phyloP scores from a whole-genome alignment of 2,113 vertebrate species.

The Thomomys bottae region DNA sequence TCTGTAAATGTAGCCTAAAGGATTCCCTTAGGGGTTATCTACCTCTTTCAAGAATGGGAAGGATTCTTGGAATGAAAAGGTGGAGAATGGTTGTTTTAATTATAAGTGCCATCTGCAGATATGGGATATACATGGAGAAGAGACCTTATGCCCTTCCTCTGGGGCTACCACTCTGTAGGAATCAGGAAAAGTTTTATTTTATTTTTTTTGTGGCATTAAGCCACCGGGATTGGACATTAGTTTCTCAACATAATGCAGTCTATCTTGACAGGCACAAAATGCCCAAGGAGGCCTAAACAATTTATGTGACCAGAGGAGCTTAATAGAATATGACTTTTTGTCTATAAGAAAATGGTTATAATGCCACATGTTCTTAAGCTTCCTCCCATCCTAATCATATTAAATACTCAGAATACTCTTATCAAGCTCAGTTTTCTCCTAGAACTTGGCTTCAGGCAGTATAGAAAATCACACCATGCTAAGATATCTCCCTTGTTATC shows the following conservation, averaged over 20 bases:
- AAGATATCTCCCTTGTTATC: not conserved
- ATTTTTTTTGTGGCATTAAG: not conserved
- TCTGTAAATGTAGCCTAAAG: not conserved
- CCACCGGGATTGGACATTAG: not conserved
- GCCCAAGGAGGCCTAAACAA: not conserved
- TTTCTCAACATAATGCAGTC: not conserved
- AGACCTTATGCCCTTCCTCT: not conserved
- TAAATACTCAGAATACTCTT: conserved; percentile 3
- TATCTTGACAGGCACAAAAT: conserved; percentile 8
- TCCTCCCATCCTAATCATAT: not conserved
- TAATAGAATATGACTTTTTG: conserved; percentile 27
- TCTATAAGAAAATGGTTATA: conserved; percentile 15
- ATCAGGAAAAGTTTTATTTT: not conserved
- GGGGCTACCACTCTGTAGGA: not conserved
- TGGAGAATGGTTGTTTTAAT: not conserved
- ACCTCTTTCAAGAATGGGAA: not conserved
- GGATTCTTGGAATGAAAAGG: not conserved
- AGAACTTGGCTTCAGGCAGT: conserved; percentile 39
- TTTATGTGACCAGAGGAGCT: not conserved
- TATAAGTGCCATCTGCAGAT: not conserved
- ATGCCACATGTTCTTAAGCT: conserved; percentile 31
- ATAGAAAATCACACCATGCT: not conserved
- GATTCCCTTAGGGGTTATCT: not conserved
- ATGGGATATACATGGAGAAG: accelerated
- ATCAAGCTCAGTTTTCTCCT: not conserved